These are phyloP conservation scores for Danio tinwini DNA, from an alignment of 2,797 vertebrate genomes.

Conservation along the genomic window DNA sequence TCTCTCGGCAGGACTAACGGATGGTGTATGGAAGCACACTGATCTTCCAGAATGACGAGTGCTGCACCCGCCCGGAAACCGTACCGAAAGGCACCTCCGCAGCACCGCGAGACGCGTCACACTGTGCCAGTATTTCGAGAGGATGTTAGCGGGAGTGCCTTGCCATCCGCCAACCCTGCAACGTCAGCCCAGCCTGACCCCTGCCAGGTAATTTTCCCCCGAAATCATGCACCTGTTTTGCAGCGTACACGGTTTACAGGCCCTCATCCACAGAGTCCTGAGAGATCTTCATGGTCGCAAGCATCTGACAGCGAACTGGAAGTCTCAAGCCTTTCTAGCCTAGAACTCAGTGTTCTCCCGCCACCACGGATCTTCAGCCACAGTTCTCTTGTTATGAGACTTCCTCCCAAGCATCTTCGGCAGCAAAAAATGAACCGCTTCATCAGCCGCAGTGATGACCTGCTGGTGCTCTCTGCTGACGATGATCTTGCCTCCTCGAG, in stretches of 20 bases:
- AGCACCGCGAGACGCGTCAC: conserved; percentile 91
- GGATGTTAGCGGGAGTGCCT: conserved; percentile 74
- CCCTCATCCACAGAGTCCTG: conserved; percentile 57
- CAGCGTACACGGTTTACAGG: conserved; percentile 71
- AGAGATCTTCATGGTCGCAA: conserved; percentile 71
- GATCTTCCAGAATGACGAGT: conserved; percentile 83
- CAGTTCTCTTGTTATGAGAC: conserved; percentile 27
- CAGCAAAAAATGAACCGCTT: conserved; percentile 60
- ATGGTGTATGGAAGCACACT: conserved; percentile 50
- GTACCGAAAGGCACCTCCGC: conserved; percentile 95
- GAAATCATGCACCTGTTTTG: conserved; percentile 61
- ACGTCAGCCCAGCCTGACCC: conserved; percentile 64
- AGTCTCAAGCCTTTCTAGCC: conserved; percentile 73
- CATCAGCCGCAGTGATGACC: conserved; percentile 71
- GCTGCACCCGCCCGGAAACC: conserved; percentile 88
- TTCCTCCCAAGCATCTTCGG: conserved; percentile 6
- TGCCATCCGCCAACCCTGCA: conserved; percentile 56
- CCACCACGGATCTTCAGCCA: conserved; percentile 58
- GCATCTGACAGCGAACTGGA: conserved; percentile 83
- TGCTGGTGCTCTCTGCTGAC: conserved; percentile 65
- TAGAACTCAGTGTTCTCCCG: conserved; percentile 67
- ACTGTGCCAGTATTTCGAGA: conserved; percentile 76
- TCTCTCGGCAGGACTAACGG: conserved; percentile 69
- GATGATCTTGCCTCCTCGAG: conserved; percentile 55
- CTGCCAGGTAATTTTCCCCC: conserved; percentile 80